phyloP scores from a whole-genome alignment of 2,797 vertebrate genomes.

The Fringilla coelebs region DNA sequence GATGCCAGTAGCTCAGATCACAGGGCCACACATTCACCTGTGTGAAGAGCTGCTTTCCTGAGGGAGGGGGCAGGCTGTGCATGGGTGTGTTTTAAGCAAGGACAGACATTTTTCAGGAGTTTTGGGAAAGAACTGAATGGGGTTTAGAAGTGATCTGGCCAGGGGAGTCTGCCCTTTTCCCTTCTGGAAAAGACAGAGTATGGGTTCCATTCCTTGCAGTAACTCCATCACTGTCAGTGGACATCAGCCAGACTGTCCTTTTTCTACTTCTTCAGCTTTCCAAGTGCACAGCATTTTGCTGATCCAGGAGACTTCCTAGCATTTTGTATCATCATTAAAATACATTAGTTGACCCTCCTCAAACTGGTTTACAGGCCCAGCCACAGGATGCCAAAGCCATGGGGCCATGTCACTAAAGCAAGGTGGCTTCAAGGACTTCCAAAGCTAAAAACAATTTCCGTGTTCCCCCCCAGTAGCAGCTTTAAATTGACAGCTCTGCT shows the following conservation, averaged over 20 bases:
- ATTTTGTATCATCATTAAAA: not conserved
- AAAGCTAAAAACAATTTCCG: not conserved
- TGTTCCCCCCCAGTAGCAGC: not conserved
- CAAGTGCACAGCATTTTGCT: not conserved
- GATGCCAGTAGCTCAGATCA: not conserved
- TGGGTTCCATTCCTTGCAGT: not conserved
- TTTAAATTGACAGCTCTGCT: not conserved
- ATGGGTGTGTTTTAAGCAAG: not conserved
- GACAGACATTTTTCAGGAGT: not conserved
- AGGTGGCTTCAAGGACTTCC: not conserved
- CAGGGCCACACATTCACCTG: rapidly evolving
- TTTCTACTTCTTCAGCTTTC: not conserved
- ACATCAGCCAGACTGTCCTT: not conserved
- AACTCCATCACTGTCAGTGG: not conserved
- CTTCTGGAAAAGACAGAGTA: not conserved
- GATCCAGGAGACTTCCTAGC: not conserved
- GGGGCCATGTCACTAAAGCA: not conserved
- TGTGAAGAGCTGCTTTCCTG: not conserved
- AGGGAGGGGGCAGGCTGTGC: not conserved
- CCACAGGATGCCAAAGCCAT: not conserved
- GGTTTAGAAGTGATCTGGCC: constrained; percentile 40
- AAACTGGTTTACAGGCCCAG: not conserved
- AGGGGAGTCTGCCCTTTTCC: constrained; percentile 28
- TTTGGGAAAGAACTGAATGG: not conserved
- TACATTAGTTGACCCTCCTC: not conserved